These are phyloP conservation scores for Bombus terrestris DNA, from an alignment of 1,140 invertebrate species.

Conservation along the genomic window DNA sequence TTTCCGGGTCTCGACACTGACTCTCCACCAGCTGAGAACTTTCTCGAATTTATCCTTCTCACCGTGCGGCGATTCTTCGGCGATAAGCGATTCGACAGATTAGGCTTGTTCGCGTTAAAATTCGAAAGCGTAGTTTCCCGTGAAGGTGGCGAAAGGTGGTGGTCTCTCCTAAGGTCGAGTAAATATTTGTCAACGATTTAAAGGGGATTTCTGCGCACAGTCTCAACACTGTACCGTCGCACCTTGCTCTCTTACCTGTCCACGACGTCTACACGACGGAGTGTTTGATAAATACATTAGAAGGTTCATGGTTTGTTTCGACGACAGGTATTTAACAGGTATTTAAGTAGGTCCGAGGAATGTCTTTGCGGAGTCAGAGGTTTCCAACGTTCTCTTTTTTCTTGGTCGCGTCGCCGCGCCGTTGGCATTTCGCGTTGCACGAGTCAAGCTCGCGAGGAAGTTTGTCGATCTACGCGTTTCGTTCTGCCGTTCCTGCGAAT, in stretches of 20 bases:
- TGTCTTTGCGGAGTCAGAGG: not conserved
- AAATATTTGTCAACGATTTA: conserved; percentile 79
- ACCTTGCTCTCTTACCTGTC: conserved; percentile 61
- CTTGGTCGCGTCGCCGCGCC: not conserved
- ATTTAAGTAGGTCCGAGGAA: conserved; percentile 63
- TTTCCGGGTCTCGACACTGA: not conserved
- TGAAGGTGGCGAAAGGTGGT: conserved; percentile 13
- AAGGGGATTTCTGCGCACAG: conserved; percentile 69
- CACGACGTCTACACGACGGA: conserved; percentile 47
- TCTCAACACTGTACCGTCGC: conserved; percentile 56
- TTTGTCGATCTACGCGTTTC: conserved; percentile 15
- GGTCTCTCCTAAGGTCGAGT: conserved; percentile 61
- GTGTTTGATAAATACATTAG: conserved; percentile 80
- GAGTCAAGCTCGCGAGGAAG: not conserved
- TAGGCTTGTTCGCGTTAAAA: not conserved
- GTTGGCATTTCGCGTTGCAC: not conserved
- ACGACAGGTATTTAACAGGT: conserved; percentile 76
- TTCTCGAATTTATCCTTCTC: not conserved
- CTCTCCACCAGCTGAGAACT: not conserved
- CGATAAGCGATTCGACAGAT: not conserved
- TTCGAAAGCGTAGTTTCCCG: conserved; percentile 12
- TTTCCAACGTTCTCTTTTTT: not conserved
- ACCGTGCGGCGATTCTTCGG: not conserved
- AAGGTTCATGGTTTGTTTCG: conserved; percentile 74
- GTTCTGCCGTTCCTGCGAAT: conserved; percentile 5